Evolutionary conservation across 2,113 vertebrate species (phyloP).

Genomic region (Carollia perspicillata): DNA sequence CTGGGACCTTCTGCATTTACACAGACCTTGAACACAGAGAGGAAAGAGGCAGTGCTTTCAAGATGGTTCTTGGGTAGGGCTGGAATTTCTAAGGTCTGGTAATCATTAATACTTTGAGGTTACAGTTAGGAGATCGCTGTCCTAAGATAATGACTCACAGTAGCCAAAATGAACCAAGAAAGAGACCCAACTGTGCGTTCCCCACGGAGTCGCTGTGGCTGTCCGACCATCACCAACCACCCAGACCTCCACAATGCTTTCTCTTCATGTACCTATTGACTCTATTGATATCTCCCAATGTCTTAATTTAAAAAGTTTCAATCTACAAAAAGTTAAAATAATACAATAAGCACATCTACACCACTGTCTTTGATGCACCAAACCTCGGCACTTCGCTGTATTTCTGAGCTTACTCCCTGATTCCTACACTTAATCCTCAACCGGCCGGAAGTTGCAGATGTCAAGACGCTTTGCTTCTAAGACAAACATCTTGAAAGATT

Average conservation of each 20-base stretch:
- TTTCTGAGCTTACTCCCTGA: neutral
- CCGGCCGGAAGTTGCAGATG: neutral
- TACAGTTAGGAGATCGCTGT: neutral
- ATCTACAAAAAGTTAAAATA: neutral
- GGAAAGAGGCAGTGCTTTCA: neutral
- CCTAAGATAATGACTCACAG: neutral
- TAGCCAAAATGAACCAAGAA: neutral
- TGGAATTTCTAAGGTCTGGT: neutral
- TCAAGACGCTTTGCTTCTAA: neutral
- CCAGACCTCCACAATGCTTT: neutral
- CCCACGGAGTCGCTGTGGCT: neutral
- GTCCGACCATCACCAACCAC: neutral
- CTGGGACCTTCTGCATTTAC: neutral
- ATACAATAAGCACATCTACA: neutral
- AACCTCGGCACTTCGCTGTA: neutral
- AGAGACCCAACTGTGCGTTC: neutral
- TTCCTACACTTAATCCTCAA: neutral
- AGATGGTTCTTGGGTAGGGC: neutral
- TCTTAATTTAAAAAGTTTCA: neutral
- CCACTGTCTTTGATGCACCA: neutral
- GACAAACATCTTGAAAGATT: neutral
- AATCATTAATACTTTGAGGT: neutral
- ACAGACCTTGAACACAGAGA: neutral
- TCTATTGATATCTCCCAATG: neutral
- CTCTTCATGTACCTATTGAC: neutral